Evolutionary conservation across 2,113 vertebrate genomes (phyloP).

Genomic region (Ellobius talpinus): DNA sequence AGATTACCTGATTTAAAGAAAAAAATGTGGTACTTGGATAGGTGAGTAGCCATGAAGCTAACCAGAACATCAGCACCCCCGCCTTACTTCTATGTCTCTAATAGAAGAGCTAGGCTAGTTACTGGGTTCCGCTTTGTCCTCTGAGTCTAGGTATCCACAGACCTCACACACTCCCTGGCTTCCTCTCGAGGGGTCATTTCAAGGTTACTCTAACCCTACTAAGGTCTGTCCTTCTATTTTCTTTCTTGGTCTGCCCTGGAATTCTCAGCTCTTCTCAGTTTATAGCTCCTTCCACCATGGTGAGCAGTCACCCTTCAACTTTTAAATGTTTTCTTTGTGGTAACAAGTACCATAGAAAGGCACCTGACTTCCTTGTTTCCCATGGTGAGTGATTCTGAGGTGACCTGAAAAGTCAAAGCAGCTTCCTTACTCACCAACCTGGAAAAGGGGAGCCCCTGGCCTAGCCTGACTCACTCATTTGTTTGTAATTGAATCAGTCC

Average conservation of each 20-base stretch:
- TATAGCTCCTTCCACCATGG: background rate
- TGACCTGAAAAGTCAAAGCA: conserved; percentile 47
- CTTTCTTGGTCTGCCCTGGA: background rate
- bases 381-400: conserved; percentile 9
- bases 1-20: background rate
- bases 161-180: background rate
- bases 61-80: background rate
- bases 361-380: conserved; percentile 55
- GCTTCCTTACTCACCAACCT: background rate
- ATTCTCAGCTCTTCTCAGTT: conserved; percentile 17
- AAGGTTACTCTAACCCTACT: background rate
- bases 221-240: conserved; percentile 2
- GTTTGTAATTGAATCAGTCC: conserved; percentile 43
- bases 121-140: background rate
- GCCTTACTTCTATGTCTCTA: background rate
- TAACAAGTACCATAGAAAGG: conserved; percentile 59
- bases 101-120: background rate
- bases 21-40: background rate
- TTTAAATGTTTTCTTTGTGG: conserved; percentile 59
- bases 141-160: background rate
- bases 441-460: background rate
- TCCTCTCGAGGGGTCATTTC: background rate
- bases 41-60: background rate
- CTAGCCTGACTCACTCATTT: background rate
- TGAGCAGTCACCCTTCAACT: conserved; percentile 8